Evolutionary conservation across 2,113 vertebrate species (phyloP).

Genomic region (Gavialis gangeticus): DNA sequence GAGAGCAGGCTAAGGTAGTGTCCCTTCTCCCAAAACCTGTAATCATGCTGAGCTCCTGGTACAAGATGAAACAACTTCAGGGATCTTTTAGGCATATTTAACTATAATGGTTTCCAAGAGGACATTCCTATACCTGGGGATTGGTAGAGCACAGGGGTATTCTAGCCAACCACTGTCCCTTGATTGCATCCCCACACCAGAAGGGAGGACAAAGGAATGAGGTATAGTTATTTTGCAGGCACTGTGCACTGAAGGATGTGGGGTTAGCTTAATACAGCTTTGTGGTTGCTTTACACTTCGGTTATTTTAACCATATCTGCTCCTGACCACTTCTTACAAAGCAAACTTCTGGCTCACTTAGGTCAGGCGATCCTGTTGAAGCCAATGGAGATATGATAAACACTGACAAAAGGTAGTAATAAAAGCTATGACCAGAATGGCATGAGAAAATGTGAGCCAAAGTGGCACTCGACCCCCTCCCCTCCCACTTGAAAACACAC

Average conservation of each 20-base stretch:
- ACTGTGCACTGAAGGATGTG: not conserved
- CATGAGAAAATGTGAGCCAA: not conserved
- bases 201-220: not conserved
- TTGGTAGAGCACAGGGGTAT: not conserved
- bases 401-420: not conserved
- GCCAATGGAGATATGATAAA: not conserved
- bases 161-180: not conserved
- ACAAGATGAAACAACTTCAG: not conserved
- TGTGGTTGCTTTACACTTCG: not conserved
- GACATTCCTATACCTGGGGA: fast-evolving
- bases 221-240: not conserved
- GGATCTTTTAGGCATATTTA: not conserved
- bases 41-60: too few relatives aligned
- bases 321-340: not conserved
- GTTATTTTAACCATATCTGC: not conserved
- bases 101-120: not conserved
- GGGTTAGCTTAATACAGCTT: not conserved
- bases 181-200: not conserved
- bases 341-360: not conserved
- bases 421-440: not conserved
- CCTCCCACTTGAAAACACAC: not conserved
- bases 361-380: not conserved
- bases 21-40: not conserved
- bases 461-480: not conserved
- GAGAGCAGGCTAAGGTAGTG: not conserved